Conservation (phyloP, 1,140 invertebrate genomes). For the Drosophila hydei region DNA sequence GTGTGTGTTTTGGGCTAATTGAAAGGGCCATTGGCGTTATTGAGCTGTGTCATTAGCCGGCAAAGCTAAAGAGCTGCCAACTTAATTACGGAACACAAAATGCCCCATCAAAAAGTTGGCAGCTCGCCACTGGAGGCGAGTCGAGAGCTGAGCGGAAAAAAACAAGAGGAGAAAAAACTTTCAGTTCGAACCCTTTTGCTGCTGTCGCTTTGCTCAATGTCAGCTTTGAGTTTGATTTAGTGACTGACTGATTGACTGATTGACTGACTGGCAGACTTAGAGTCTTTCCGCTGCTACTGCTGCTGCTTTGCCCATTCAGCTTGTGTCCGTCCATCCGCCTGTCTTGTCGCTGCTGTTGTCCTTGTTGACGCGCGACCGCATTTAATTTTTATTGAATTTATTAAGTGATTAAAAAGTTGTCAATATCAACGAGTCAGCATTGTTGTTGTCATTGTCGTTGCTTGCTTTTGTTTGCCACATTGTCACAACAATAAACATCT, state of each 20-base stretch:
- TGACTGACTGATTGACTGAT: slow-evolving; percentile 31
- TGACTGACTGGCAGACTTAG: slow-evolving; percentile 15
- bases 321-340: slow-evolving; percentile 10
- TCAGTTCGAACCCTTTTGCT: slow-evolving; percentile 48
- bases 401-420: slow-evolving; percentile 84
- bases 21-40: neutral
- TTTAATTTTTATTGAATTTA: slow-evolving; percentile 84
- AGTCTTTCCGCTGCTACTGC: slow-evolving; percentile 8
- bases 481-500: slow-evolving; percentile 58
- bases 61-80: slow-evolving; percentile 29
- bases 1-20: neutral
- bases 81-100: slow-evolving; percentile 31
- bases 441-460: slow-evolving; percentile 40
- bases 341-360: slow-evolving; percentile 21
- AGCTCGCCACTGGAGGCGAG: neutral
- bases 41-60: slow-evolving; percentile 2
- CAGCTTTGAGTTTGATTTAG: slow-evolving; percentile 67
- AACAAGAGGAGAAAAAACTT: slow-evolving; percentile 8
- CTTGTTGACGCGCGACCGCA: slow-evolving; percentile 78
- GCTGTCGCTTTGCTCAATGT: slow-evolving; percentile 57
- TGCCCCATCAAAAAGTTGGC: slow-evolving; percentile 6
- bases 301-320: slow-evolving; percentile 12
- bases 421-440: slow-evolving; percentile 73
- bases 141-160: neutral
- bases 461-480: slow-evolving; percentile 73